Conservation (phyloP, 2,113 vertebrate species). For the Ondatra zibethicus region DNA sequence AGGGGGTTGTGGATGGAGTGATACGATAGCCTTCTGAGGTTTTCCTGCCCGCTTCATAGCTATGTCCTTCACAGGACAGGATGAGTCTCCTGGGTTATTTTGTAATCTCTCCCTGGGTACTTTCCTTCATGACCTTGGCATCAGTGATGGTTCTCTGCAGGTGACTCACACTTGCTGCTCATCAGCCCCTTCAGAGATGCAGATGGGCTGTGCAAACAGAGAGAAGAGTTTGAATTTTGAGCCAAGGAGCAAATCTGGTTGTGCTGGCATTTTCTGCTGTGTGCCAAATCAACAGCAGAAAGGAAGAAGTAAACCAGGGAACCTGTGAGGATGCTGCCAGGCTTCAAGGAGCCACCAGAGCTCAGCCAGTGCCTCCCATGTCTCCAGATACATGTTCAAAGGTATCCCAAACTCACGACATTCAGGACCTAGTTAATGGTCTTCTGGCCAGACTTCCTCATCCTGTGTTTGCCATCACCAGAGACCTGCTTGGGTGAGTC, state of each 20-base stretch:
- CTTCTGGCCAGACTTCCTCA: not conserved
- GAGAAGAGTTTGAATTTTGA: slow-evolving; percentile 18
- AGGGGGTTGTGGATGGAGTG: not conserved
- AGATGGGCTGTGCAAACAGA: not conserved
- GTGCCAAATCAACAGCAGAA: not conserved
- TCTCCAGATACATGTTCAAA: not conserved
- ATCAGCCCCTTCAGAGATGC: not conserved
- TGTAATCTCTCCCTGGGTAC: not conserved
- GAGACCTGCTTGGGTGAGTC: not conserved
- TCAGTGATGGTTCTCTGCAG: not conserved
- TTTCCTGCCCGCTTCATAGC: slow-evolving; percentile 22
- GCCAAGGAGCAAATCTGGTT: not conserved
- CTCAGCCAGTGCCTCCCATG: not conserved
- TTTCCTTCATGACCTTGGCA: not conserved
- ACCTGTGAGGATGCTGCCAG: not conserved
- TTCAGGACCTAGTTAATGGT: not conserved
- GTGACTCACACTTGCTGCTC: slow-evolving; percentile 22
- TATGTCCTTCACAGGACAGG: slow-evolving; percentile 38
- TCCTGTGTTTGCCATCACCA: not conserved
- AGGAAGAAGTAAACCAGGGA: not conserved
- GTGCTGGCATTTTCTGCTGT: not conserved
- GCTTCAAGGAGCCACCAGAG: not conserved
- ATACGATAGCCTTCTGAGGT: not conserved
- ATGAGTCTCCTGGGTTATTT: not conserved
- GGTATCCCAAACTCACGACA: not conserved